phyloP scores from a whole-genome alignment of 2,888 invertebrate genomes.

The Brenthis ino region DNA sequence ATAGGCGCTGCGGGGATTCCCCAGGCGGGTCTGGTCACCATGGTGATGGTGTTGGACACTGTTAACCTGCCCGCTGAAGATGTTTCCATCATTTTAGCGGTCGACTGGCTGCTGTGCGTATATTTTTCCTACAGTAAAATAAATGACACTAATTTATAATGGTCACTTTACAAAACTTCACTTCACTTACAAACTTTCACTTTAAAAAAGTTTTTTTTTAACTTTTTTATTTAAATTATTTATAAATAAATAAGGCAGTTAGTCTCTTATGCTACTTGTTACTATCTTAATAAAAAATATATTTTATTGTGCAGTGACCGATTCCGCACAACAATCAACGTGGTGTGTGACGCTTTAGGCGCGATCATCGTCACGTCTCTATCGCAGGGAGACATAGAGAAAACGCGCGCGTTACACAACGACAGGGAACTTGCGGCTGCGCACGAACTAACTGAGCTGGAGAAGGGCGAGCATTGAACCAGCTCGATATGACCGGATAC shows the following conservation, averaged over 20 bases:
- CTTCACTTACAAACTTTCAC: too few relatives aligned
- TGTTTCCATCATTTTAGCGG: constrained; percentile 94
- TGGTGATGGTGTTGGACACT: constrained; percentile 97
- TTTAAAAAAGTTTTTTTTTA: too few relatives aligned
- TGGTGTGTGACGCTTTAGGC: constrained; percentile 96
- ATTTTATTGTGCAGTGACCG: constrained; percentile 85
- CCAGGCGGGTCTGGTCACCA: constrained; percentile 96
- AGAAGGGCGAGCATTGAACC: constrained; percentile 74
- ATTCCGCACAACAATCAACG: constrained; percentile 95
- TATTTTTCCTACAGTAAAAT: background rate
- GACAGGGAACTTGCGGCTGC: constrained; percentile 77
- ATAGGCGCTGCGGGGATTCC: constrained; percentile 99
- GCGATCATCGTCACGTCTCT: constrained; percentile 95
- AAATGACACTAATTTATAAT: background rate
- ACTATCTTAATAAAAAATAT: background rate
- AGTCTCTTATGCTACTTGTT: constrained; percentile 36
- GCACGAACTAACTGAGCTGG: constrained; percentile 86
- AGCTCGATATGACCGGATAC: constrained; percentile 19
- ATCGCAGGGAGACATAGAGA: constrained; percentile 86
- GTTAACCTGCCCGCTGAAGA: constrained; percentile 95
- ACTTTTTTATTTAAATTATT: background rate
- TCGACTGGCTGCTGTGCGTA: constrained; percentile 95
- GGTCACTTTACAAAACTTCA: too few relatives aligned
- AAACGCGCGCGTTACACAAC: constrained; percentile 64
- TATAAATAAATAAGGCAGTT: too few relatives aligned